Base-by-base conservation (phyloP, 2,113 vertebrate genomes). In the Ammodytes marinus region DNA sequence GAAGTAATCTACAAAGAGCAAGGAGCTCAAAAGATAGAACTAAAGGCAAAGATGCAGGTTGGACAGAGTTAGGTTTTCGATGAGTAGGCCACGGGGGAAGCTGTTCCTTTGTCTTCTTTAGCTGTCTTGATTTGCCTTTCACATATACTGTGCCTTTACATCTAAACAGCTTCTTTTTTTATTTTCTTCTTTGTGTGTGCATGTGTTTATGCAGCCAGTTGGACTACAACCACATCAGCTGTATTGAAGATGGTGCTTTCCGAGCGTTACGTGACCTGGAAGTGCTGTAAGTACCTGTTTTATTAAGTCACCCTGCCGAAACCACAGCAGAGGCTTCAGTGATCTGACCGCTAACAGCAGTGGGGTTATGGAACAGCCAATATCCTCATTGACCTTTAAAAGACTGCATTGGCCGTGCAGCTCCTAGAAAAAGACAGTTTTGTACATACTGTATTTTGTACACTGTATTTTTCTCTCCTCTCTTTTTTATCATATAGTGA, bases 201-300 rank as follows among this genome's bases (percentile, higher is more conserved):
- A 54, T 84, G 74, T 82, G 63, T 89, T 63, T 59, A 37, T 95
- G 94, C 95, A 99, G 98, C 95, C 98, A 99, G 90, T 94, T 99
- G 97, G 98, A 99, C 96, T 99, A 98, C 95, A 99, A 99, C 95
- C 97, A 98, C 94, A 98, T 99, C 97, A 97, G 95, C 96, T 99
- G 98, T 87, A 98, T 99, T 86, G 98, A 99, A 92, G 98, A 99
- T 86, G 98, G 98, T 90, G 96, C 97, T 0, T 99, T 99, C 75
- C 93, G 98, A 89, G 98, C 98, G 47, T 95, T 99, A 74, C 96
- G 97, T 59, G 98, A 99, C 95, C 95, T 99, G 95, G 97, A 99
- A 96, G 97, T 99, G 74, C 98, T 99, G 98, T 99, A 88, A 99
- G 98, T 99, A 96, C 59, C 57, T 70, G 69, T 83, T 82, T 27